Conservation (phyloP, 2,888 invertebrate genomes). For the Plagodis dolabraria region DNA sequence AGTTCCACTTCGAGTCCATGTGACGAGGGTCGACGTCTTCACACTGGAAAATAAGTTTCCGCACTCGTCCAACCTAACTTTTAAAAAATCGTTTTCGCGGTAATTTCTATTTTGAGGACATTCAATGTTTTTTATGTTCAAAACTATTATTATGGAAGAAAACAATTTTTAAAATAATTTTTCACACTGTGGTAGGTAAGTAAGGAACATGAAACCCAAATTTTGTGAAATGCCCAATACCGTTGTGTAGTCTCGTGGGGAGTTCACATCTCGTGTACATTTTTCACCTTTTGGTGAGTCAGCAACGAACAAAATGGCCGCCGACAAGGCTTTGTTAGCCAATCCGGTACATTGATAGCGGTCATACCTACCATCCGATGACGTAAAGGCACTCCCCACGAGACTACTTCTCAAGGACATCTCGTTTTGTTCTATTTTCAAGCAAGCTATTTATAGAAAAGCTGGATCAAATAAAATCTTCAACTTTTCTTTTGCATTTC, state of each 20-base stretch:
- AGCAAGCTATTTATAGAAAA: slow-evolving; percentile 55
- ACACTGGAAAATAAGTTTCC: slow-evolving; percentile 60
- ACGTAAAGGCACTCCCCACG: slow-evolving; percentile 80
- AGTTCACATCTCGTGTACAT: slow-evolving; percentile 84
- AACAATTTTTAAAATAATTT: slow-evolving; percentile 54
- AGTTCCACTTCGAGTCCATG: slow-evolving; percentile 52
- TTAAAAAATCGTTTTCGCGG: slow-evolving; percentile 62
- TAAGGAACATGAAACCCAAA: slow-evolving; percentile 81
- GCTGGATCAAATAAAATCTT: slow-evolving; percentile 10
- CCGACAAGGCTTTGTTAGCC: slow-evolving; percentile 81
- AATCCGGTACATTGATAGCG: slow-evolving; percentile 67
- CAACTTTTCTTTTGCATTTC: neutral
- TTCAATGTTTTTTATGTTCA: slow-evolving; percentile 11
- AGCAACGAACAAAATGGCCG: slow-evolving; percentile 88
- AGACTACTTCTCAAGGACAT: slow-evolving; percentile 84
- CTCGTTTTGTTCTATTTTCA: slow-evolving; percentile 70
- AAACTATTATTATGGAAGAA: slow-evolving; percentile 39
- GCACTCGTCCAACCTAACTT: slow-evolving; percentile 57
- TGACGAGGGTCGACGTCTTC: slow-evolving; percentile 51
- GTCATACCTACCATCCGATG: slow-evolving; percentile 71
- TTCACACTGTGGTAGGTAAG: slow-evolving; percentile 65
- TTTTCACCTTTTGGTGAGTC: slow-evolving; percentile 87
- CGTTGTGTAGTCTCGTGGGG: slow-evolving; percentile 86
- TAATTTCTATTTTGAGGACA: slow-evolving; percentile 40
- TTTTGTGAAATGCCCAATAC: slow-evolving; percentile 85